Evolutionary conservation across 2,888 invertebrate species (phyloP), one percentile per base, ranked within the genome.

Genomic region (Conchocele bisecta): DNA sequence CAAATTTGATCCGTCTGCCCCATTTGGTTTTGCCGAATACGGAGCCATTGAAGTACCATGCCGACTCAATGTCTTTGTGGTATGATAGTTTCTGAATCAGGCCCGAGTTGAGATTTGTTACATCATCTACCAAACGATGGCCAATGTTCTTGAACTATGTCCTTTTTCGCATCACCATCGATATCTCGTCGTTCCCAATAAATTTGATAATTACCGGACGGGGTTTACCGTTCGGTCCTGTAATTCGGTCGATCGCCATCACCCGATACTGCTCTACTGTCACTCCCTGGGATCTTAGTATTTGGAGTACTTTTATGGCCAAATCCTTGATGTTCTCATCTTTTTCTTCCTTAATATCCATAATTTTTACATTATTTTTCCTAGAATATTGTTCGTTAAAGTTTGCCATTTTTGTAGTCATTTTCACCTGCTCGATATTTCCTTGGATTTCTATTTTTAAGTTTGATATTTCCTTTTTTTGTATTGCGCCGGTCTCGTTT

Each of bases 331-430:
- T 28, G 11, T 24, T 46, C 22, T 50, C 50, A 7, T 29, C n/a
- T 20, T 13, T 31, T 0, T 29, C 33, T 24, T 60, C 58, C 7
- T 29, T 20, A 31, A 44, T 42, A n/a, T 58, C 46, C 5, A 44
- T 24, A n/a, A 58, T 39, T 17, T 42, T 42, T 0, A 58, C 31
- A 29, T 58, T 58, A 15, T 58, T 41, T 24, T 58, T 58, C 22
- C 58, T 58, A 17, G 46, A 57, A 17, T 57, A 57, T 22, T 57
- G 29, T 42, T n/a, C 33, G 33, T 59, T 59, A 33, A 24, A 46
- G 44, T 59, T 59, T 9, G 24, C 44, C 13, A 42, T 46, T 37
- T 60, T 44, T n/a, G 35, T 26, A 29, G 61, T 5, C 29, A 41
- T 15, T 48, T n/a, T n/a, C n/a, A n/a, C n/a, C n/a, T n/a, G n/a